Evolutionary conservation across 2,888 invertebrate species (phyloP).

Genomic region (Nasonia oneida): DNA sequence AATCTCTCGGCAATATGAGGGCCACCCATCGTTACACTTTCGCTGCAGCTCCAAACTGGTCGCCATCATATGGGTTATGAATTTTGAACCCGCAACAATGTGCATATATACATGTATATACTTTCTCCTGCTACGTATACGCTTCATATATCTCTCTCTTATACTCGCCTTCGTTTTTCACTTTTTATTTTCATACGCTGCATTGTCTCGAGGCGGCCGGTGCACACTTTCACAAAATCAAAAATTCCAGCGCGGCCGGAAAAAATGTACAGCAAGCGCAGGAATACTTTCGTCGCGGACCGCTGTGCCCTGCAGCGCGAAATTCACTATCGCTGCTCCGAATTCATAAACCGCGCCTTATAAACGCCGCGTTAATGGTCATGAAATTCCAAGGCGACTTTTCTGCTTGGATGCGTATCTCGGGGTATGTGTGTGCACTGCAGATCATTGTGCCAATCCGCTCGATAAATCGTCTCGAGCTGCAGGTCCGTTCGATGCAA

Average conservation of each 20-base stretch:
- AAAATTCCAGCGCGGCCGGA: slow-evolving; percentile 1
- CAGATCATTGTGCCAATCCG: slow-evolving; percentile 49
- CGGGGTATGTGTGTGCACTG: neutral
- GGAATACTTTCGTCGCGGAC: slow-evolving; percentile 17
- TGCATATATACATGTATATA: neutral
- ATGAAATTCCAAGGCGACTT: slow-evolving; percentile 21
- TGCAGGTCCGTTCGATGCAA: neutral
- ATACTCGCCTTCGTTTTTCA: neutral
- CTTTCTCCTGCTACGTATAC: neutral
- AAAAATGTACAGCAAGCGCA: neutral
- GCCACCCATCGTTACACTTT: slow-evolving; percentile 37
- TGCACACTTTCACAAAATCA: slow-evolving; percentile 7
- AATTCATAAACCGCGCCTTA: slow-evolving; percentile 10
- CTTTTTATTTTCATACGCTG: neutral
- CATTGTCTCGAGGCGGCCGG: neutral
- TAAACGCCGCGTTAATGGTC: slow-evolving; percentile 19
- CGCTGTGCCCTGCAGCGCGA: neutral
- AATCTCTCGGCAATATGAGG: neutral
- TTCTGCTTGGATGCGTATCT: slow-evolving; percentile 17
- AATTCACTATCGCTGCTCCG: slow-evolving; percentile 19
- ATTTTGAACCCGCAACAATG: slow-evolving; percentile 33
- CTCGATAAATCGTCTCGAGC: slow-evolving; percentile 31
- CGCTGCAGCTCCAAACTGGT: slow-evolving; percentile 17
- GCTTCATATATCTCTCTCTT: neutral
- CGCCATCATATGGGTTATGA: slow-evolving; percentile 38